Evolutionary conservation across 2,113 vertebrate species (phyloP), one percentile per base, ranked within the genome.

Genomic region (Corydoras maculifer): DNA sequence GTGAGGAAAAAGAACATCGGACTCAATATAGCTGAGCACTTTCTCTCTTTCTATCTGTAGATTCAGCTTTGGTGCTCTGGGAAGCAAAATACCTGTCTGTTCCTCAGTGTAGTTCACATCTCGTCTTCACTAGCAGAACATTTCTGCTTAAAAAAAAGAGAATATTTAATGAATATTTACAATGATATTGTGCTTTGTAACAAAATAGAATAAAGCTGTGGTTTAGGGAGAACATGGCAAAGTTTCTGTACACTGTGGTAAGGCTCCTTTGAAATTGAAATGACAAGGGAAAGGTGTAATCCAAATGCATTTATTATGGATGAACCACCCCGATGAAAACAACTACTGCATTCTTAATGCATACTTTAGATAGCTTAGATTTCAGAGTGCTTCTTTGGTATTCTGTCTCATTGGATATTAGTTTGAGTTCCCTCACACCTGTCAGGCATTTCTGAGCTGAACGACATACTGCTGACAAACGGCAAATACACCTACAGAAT

Each of bases 251-350:
- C 51, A 12, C 51, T 14, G 51, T 53, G 10, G 9, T 53, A 53
- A 10, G 9, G 9, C 51, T 50, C 7, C 49, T 53, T 53, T 10
- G 51, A 53, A 53, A 53, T 57, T 57, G n/a, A 57, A 57, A 57
- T 57, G 73, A 65, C 78, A 75, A 73, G 74, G 55, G 51, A 15
- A 78, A 68, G 74, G 62, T 73, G 58, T 70, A 75, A 82, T 49
- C 73, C 61, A 75, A 57, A 76, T 50, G 70, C 75, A 32, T 86
- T 35, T 82, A 82, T 84, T 83, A 85, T 86, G 76, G 62, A 87
- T 84, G 75, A 75, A 75, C 58, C 70, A 55, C 51, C 31, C 14
- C 35, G 43, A 68, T 57, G 58, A 68, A 55, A 31, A 62, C 49
- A 59, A 67, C 9, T 31, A 68, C 31, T 49, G 25, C 72, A 67